Conservation (phyloP, 2,797 vertebrate genomes). For the Poeciliopsis infans region DNA sequence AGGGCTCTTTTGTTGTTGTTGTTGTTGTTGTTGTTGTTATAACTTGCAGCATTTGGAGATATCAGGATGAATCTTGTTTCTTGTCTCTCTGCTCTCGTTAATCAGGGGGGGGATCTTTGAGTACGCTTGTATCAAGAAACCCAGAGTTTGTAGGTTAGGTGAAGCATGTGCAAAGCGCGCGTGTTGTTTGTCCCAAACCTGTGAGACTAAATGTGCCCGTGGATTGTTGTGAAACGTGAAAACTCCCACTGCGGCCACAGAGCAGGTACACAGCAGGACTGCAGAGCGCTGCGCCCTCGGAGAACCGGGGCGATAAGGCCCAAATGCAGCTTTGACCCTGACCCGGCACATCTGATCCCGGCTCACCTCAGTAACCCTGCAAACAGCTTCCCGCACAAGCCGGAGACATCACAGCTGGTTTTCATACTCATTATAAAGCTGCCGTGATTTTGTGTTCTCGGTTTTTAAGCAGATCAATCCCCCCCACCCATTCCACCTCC, state of each 20-base stretch:
- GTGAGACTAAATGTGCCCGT: not conserved
- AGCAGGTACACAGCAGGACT: not conserved
- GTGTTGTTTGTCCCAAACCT: not conserved
- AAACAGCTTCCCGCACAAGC: not conserved
- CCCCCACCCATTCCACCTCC: not conserved
- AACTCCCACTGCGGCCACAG: not conserved
- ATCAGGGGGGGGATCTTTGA: not conserved
- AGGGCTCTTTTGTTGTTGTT: not conserved
- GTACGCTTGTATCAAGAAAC: not conserved
- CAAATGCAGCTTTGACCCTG: not conserved
- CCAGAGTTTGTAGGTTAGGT: not conserved
- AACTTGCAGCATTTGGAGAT: constrained; percentile 11
- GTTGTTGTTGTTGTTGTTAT: not conserved
- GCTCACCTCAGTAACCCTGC: not conserved
- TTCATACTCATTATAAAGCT: constrained; percentile 11
- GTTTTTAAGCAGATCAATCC: constrained; percentile 4
- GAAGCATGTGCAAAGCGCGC: not conserved
- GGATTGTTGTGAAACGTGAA: not conserved
- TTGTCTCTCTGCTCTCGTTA: not conserved
- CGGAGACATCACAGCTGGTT: not conserved
- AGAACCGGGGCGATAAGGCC: not conserved
- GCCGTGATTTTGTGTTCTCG: not conserved
- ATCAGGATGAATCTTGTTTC: not conserved
- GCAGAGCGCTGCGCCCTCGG: not conserved
- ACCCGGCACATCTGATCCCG: not conserved